A percentile compares a stretch with the other conserved stretches of the same genome.
Evolutionary conservation across 2,797 vertebrate species (phyloP).

Genomic region (Gorsachius magnificus): DNA sequence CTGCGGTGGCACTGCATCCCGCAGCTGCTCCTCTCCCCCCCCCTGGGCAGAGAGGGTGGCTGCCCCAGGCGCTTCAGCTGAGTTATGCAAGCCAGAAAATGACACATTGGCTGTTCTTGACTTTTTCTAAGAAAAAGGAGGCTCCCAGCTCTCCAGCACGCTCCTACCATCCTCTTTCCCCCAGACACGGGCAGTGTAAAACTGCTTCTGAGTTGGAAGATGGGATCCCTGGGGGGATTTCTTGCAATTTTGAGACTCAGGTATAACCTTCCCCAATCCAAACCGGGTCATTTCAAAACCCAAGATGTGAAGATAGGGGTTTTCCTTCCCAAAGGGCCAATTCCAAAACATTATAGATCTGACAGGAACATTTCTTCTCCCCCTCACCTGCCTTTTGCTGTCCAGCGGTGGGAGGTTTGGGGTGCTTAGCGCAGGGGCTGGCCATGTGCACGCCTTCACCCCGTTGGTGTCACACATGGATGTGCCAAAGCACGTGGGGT

Average conservation of each 20-base stretch:
- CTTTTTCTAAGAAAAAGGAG: background rate
- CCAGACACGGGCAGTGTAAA: background rate
- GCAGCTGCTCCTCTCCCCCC: background rate
- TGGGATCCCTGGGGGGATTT: background rate
- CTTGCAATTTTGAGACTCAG: background rate
- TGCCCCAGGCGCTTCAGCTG: accelerated
- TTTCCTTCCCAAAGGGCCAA: background rate
- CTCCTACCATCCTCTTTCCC: background rate
- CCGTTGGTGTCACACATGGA: background rate
- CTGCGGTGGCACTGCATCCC: background rate
- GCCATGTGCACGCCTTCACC: background rate
- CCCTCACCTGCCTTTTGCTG: accelerated
- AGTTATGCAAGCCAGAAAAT: background rate
- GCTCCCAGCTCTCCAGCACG: background rate
- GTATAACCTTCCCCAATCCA: background rate
- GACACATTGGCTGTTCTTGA: background rate
- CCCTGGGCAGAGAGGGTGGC: accelerated
- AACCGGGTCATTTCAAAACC: background rate
- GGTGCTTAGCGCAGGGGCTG: accelerated
- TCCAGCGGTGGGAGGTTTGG: background rate
- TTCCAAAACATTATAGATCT: background rate
- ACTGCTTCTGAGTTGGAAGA: background rate
- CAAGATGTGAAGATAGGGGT: background rate
- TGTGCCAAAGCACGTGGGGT: background rate
- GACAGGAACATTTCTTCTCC: background rate